These are phyloP conservation scores for Psettodes erumei DNA, from an alignment of 2,113 vertebrate species.

Conservation along the genomic window DNA sequence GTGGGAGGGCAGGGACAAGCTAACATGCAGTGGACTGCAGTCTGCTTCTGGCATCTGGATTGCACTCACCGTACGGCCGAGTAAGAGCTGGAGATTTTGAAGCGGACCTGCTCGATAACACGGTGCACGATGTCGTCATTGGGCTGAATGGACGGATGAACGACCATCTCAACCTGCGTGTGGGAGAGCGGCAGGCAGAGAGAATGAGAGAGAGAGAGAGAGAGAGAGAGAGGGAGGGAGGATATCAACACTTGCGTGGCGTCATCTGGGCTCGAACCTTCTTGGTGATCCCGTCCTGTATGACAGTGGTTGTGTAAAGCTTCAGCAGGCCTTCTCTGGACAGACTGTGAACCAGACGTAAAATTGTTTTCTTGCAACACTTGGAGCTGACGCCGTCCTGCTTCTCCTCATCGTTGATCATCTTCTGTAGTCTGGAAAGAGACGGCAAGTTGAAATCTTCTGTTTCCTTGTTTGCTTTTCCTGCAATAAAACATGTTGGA, in stretches of 20 bases:
- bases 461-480: no score
- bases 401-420: constrained; percentile 93
- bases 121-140: constrained; percentile 88
- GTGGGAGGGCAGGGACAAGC: neutral
- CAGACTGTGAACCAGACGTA: constrained; percentile 88
- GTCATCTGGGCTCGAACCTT: constrained; percentile 82
- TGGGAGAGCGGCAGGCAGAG: neutral
- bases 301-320: constrained; percentile 89
- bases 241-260: neutral
- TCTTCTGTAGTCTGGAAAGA: constrained; percentile 89
- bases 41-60: no score
- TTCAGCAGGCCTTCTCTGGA: constrained; percentile 89
- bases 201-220: neutral
- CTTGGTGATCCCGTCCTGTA: constrained; percentile 93
- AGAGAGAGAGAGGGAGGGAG: neutral
- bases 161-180: constrained; percentile 90
- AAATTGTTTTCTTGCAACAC: constrained; percentile 95
- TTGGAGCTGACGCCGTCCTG: constrained; percentile 88
- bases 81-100: constrained; percentile 92
- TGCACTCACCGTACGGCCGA: constrained; percentile 85
- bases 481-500: neutral
- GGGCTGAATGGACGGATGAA: constrained; percentile 92
- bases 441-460: neutral
- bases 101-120: constrained; percentile 93
- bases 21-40: no score